Conservation (phyloP, 2,797 vertebrate genomes). For the Helarctos malayanus region DNA sequence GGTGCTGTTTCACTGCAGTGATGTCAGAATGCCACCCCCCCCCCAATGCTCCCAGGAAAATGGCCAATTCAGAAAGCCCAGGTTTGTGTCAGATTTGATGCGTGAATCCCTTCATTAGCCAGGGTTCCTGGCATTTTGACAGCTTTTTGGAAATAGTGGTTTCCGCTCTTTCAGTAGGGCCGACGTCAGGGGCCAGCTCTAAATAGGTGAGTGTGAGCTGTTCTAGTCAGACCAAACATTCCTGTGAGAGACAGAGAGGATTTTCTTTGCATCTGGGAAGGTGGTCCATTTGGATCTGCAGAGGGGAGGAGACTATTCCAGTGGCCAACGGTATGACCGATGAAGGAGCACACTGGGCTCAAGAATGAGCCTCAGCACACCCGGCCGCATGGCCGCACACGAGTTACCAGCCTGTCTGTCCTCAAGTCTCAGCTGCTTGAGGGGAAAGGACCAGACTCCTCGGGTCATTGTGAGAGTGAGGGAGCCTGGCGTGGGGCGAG, state of each 20-base stretch:
- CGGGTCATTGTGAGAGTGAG: background rate
- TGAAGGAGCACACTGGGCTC: background rate
- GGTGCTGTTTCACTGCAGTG: background rate
- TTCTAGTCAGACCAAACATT: background rate
- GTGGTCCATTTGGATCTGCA: background rate
- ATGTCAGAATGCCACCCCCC: background rate
- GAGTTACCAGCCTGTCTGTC: background rate
- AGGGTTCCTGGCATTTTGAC: background rate
- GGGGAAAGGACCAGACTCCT: background rate
- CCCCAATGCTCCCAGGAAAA: background rate
- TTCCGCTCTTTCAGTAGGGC: background rate
- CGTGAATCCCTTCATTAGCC: background rate
- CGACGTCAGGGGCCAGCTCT: background rate
- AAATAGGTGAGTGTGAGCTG: background rate
- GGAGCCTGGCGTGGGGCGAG: background rate
- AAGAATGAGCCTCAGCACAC: background rate
- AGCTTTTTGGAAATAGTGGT: background rate
- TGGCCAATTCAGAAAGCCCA: background rate
- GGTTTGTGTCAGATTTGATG: background rate
- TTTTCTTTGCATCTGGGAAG: background rate
- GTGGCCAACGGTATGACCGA: background rate
- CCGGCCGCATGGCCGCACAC: accelerated
- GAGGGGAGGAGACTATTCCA: background rate
- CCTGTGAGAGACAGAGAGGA: background rate
- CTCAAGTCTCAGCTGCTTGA: background rate